Percentiles rank a stretch among this genome's conserved stretches.
Evolutionary conservation across 2,797 vertebrate genomes (phyloP).

Genomic region (Arnoldichthys spilopterus): DNA sequence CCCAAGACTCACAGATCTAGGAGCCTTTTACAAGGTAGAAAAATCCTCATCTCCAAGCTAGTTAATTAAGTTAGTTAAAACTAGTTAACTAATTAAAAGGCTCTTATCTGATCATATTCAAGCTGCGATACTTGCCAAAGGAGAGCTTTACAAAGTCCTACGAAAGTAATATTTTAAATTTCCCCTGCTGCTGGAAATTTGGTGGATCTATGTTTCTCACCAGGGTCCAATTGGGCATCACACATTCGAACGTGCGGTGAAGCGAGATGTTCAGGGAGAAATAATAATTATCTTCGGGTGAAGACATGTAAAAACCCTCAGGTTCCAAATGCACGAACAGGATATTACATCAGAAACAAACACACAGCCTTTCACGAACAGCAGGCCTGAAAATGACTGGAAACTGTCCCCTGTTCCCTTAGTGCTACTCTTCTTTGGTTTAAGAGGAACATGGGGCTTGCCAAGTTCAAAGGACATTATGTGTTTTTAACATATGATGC

Average conservation of each 20-base stretch:
- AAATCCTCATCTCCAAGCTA: too few species aligned
- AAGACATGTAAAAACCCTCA: background rate
- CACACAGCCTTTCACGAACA: too few species aligned
- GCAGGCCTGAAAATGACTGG: background rate
- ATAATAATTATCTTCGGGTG: background rate
- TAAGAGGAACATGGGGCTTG: background rate
- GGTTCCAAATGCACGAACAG: background rate
- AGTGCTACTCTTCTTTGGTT: background rate
- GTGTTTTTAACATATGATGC: slow-evolving; percentile 9
- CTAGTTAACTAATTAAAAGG: too few species aligned
- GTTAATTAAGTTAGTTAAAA: too few species aligned
- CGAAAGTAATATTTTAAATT: background rate
- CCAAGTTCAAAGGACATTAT: background rate
- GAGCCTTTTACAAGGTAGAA: too few species aligned
- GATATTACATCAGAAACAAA: background rate
- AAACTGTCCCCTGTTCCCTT: background rate
- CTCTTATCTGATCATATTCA: too few species aligned
- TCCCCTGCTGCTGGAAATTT: background rate
- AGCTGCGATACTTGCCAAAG: too few species aligned
- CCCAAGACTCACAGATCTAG: too few species aligned
- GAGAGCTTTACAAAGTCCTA: too few species aligned
- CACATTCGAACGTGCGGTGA: background rate
- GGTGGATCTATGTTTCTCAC: background rate
- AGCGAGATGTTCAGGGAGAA: background rate
- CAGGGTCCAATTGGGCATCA: background rate